phyloP scores from a whole-genome alignment of 64 coral and sea anemone genomes.

The Hydrozoanthus tunicans region DNA sequence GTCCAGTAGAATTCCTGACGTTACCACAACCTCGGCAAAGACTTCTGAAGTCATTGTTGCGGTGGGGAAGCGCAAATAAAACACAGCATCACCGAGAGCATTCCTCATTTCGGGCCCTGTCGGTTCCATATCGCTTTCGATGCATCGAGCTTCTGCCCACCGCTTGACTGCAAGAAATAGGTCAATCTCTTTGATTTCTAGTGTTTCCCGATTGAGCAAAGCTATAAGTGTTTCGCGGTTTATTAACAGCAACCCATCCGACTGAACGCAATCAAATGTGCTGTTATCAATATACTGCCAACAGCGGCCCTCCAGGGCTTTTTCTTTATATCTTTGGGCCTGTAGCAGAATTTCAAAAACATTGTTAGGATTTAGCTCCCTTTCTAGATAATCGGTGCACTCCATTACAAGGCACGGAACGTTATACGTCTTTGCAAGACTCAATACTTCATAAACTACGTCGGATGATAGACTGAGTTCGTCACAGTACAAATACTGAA shows the following conservation, averaged over 20 bases:
- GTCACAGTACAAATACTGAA: constrained; percentile 70
- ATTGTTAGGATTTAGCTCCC: constrained; percentile 22
- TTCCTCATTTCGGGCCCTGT: constrained; percentile 43
- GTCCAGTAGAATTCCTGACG: constrained; percentile 65
- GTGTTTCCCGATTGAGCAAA: constrained; percentile 59
- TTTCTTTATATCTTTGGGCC: constrained; percentile 53
- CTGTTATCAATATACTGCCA: constrained; percentile 69
- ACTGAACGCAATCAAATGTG: constrained; percentile 48
- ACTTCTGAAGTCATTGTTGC: constrained; percentile 66
- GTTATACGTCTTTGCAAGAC: constrained; percentile 61
- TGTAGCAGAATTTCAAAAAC: constrained; percentile 56
- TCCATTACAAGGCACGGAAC: constrained; percentile 56
- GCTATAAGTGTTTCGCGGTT: constrained; percentile 58
- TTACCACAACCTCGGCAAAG: constrained; percentile 56
- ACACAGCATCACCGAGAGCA: constrained; percentile 52
- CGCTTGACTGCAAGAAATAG: constrained; percentile 63
- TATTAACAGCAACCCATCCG: constrained; percentile 33
- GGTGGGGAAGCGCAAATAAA: constrained; percentile 56
- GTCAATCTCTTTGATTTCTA: constrained; percentile 64
- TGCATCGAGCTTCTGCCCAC: constrained; percentile 61
- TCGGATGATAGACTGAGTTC: constrained; percentile 37
- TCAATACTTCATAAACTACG: constrained; percentile 68
- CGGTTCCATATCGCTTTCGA: constrained; percentile 5
- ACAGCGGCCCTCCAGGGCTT: constrained; percentile 33
- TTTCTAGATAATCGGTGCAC: constrained; percentile 46